Conservation (phyloP, 2,113 vertebrate species). For the Melanerpes aurifrons region DNA sequence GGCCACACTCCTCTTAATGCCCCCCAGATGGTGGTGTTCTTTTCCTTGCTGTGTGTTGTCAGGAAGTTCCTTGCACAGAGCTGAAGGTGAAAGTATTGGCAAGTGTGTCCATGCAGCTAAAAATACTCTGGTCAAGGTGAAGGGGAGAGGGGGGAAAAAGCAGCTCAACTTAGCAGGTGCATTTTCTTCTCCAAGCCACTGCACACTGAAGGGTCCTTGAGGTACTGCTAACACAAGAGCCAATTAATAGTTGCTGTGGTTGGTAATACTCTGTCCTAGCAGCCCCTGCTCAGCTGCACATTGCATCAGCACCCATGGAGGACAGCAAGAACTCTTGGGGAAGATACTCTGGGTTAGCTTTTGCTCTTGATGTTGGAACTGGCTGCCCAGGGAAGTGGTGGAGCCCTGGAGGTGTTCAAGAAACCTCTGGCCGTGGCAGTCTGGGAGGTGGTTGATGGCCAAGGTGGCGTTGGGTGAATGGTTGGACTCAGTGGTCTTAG, state of each 20-base stretch:
- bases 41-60: constrained; percentile 2
- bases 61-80: constrained; percentile 42
- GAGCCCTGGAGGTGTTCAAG: too few species aligned
- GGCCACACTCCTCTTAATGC: too few species aligned
- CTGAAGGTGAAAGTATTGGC: constrained; percentile 59
- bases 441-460: too few species aligned
- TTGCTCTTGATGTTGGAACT: not conserved
- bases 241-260: not conserved
- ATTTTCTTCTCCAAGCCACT: constrained; percentile 21
- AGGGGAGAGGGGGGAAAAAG: not conserved
- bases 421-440: too few species aligned
- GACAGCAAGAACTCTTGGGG: not conserved
- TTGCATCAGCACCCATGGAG: not conserved
- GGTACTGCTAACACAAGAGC: not conserved
- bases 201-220: constrained; percentile 10
- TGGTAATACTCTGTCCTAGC: not conserved
- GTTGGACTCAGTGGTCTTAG: too few species aligned
- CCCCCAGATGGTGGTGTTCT: not conserved
- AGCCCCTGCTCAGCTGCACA: not conserved
- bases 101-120: constrained; percentile 55
- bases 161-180: constrained; percentile 26
- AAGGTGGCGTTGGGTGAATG: too few species aligned
- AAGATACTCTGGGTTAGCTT: not conserved
- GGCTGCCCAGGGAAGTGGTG: too few species aligned
- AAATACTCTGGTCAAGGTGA: constrained; percentile 63